Percentiles rank a stretch among this genome's conserved stretches.
Conservation (phyloP, 2,888 invertebrate species). For the Omphaloscelis lunosa region DNA sequence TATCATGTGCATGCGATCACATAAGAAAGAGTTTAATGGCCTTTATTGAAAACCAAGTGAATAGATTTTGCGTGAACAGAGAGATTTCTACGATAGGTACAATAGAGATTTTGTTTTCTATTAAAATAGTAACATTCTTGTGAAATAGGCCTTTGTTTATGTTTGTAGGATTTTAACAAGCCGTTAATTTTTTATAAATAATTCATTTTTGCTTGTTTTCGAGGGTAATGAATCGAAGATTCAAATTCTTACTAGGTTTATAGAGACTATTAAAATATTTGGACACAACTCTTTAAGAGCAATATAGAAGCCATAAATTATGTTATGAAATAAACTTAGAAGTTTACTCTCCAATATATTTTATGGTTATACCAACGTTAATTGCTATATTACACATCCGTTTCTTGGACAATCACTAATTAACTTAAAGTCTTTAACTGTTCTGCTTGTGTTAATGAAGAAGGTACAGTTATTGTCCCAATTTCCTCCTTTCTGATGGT, state of each 20-base stretch:
- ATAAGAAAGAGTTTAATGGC: slow-evolving; percentile 76
- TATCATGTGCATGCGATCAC: slow-evolving; percentile 76
- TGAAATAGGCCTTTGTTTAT: slow-evolving; percentile 17
- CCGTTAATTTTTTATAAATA: background rate
- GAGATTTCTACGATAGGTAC: slow-evolving; percentile 37
- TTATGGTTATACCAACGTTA: slow-evolving; percentile 34
- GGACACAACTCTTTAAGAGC: slow-evolving; percentile 3
- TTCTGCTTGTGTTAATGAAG: slow-evolving; percentile 45
- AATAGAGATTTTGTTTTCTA: slow-evolving; percentile 19
- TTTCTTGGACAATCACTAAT: slow-evolving; percentile 51
- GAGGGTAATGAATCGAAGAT: slow-evolving; percentile 1
- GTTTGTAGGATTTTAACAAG: background rate
- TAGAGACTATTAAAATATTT: slow-evolving; percentile 28
- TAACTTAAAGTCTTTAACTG: slow-evolving; percentile 34
- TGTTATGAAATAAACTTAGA: slow-evolving; percentile 21
- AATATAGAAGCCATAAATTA: slow-evolving; percentile 9
- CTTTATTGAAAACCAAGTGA: slow-evolving; percentile 68
- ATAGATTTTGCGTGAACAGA: slow-evolving; percentile 53
- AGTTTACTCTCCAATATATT: slow-evolving; percentile 16
- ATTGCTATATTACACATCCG: slow-evolving; percentile 40
- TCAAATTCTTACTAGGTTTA: slow-evolving; percentile 28
- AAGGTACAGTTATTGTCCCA: slow-evolving; percentile 52
- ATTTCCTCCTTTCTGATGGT: slow-evolving; percentile 31
- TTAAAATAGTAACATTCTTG: slow-evolving; percentile 9
- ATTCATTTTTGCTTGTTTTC: background rate